These are phyloP conservation scores for Hirtodrosophila alboralis DNA, from an alignment of 2,888 invertebrate species.

Conservation along the genomic window DNA sequence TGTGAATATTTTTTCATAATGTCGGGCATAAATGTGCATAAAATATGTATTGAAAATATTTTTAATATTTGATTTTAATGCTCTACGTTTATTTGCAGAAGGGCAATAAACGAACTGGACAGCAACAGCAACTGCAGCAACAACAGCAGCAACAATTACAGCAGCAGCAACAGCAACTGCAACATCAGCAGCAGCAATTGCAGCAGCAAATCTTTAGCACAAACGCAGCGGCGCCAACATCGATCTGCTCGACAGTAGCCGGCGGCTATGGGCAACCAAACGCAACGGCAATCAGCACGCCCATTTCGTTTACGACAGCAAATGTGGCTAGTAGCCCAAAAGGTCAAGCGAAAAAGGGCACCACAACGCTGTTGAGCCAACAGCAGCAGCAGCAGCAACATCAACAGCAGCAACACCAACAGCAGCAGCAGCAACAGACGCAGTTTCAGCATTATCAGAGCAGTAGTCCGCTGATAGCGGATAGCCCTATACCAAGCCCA, in stretches of 20 bases:
- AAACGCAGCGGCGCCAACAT: constrained; percentile 74
- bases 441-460: constrained; percentile 82
- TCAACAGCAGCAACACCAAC: constrained; percentile 79
- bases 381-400: constrained; percentile 76
- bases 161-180: constrained; percentile 54
- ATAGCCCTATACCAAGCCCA: constrained; percentile 84
- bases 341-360: constrained; percentile 84
- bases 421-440: constrained; percentile 74
- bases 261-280: constrained; percentile 83
- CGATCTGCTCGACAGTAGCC: constrained; percentile 71
- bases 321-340: constrained; percentile 84
- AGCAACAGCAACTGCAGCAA: constrained; percentile 52
- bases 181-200: constrained; percentile 56
- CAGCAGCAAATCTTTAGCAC: constrained; percentile 82
- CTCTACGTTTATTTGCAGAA: constrained; percentile 67
- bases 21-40: no score
- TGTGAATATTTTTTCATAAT: no score
- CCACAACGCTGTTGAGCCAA: constrained; percentile 64
- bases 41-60: no score
- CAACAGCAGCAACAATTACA: constrained; percentile 59
- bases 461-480: constrained; percentile 84
- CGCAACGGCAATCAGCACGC: constrained; percentile 83
- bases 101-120: constrained; percentile 72
- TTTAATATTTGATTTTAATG: background rate
- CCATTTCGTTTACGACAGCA: constrained; percentile 84